phyloP scores from a whole-genome alignment of 2,797 vertebrate species.

The Chiroxiphia lanceolata region DNA sequence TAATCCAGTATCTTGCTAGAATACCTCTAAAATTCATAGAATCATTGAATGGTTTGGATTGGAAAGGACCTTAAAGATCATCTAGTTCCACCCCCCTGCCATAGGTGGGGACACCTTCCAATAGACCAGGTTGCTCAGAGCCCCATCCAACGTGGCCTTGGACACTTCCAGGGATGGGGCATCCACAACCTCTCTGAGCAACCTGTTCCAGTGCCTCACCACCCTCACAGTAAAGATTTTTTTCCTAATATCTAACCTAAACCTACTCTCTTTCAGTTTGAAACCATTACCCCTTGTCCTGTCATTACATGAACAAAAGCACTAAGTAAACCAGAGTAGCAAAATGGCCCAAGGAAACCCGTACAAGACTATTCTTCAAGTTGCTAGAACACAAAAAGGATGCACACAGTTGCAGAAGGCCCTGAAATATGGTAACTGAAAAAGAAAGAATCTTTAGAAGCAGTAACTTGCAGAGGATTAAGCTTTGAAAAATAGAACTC shows the following conservation, averaged over 20 bases:
- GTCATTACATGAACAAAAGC: not conserved
- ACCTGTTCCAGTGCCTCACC: not conserved
- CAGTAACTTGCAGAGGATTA: not conserved
- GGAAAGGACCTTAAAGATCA: not conserved
- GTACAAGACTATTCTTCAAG: not conserved
- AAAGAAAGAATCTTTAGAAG: not conserved
- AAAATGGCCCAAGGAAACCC: not conserved
- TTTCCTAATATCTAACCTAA: not conserved
- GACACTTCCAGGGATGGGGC: not conserved
- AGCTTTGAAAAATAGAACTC: not conserved
- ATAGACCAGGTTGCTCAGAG: not conserved
- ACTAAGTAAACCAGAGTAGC: not conserved
- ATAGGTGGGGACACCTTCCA: not conserved
- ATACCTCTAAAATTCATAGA: not conserved
- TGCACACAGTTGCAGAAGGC: not conserved
- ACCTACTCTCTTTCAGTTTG: not conserved
- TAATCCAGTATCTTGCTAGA: not conserved
- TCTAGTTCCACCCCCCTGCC: not conserved
- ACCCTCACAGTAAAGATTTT: not conserved
- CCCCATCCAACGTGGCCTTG: not conserved
- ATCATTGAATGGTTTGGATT: not conserved
- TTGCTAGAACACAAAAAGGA: not conserved
- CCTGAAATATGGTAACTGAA: not conserved
- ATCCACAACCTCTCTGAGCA: not conserved
- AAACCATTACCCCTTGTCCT: not conserved